A percentile compares a stretch with the other conserved stretches of the same genome.
phyloP scores from a whole-genome alignment of 2,113 vertebrate species.

The Perca fluviatilis region DNA sequence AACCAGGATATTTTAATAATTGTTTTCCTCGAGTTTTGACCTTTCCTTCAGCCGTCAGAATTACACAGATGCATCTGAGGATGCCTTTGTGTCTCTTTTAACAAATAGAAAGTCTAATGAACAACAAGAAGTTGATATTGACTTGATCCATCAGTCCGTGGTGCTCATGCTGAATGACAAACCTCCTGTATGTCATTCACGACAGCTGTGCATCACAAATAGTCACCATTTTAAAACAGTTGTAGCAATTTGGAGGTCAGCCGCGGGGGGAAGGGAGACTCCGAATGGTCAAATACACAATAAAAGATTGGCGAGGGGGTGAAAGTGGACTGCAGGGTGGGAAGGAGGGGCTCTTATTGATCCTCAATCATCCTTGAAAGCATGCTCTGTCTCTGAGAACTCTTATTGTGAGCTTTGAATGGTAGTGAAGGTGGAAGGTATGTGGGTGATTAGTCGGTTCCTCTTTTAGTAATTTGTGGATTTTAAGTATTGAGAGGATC shows the following conservation, averaged over 20 bases:
- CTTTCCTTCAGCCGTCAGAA: slow-evolving; percentile 11
- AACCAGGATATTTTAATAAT: slow-evolving; percentile 44
- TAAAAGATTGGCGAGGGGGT: slow-evolving; percentile 34
- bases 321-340: slow-evolving; percentile 15
- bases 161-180: slow-evolving; percentile 22
- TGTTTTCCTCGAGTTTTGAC: slow-evolving; percentile 8
- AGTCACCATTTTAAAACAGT: neutral
- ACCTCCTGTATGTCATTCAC: slow-evolving; percentile 25
- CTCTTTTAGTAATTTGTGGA: slow-evolving; percentile 22
- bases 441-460: slow-evolving; percentile 18
- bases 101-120: slow-evolving; percentile 14
- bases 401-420: slow-evolving; percentile 19
- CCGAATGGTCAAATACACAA: slow-evolving; percentile 31
- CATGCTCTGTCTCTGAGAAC: slow-evolving; percentile 25
- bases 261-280: neutral
- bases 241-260: slow-evolving; percentile 36
- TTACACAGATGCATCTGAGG: neutral
- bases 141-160: slow-evolving; percentile 11
- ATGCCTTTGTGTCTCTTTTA: slow-evolving; percentile 13
- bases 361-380: slow-evolving; percentile 59
- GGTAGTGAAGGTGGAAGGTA: neutral
- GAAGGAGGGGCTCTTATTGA: slow-evolving; percentile 46
- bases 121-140: slow-evolving; percentile 5
- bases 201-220: slow-evolving; percentile 22
- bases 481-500: slow-evolving; percentile 11